Evolutionary conservation across 2,888 invertebrate species (phyloP), one percentile per base, ranked within the genome.

Genomic region (Pristionchus entomophagus): DNA sequence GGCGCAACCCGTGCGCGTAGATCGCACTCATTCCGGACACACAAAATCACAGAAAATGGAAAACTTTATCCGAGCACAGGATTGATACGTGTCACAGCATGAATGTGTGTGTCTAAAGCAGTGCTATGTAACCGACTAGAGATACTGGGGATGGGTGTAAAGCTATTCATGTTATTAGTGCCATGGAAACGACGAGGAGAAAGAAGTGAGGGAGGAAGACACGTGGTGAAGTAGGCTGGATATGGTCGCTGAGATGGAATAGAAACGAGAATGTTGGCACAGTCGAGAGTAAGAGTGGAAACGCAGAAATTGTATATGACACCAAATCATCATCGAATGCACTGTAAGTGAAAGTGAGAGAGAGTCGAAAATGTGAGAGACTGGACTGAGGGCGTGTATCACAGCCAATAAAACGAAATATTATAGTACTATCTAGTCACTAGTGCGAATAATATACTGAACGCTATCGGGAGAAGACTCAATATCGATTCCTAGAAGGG

Each of bases 41-140:
- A 69, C 35, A n/a, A n/a, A n/a, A 65, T 32, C 65, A 65, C 35
- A 26, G 41, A 45, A 45, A 45, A 45, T 45, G 45, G 65, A 73
- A 73, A 73, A 32, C 78, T 80, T 80, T 80, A 80, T 80, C 78
- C 78, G 51, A 80, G 32, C 49, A 80, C 78, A 80, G 49, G 41
- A 49, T 26, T 45, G 41, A 73, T 73, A 45, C 73, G 73, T 73
- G 73, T 45, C 73, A 73, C 6, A 3, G 69, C 45, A 35, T n/a
- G 38, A 38, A 69, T 41, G 41, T 45, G 51, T 32, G 51, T 26
- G 78, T 19, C 29, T 80, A 51, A 51, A 51, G 32, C 32, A 32
- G 17, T 10, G 78, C 26, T 29, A 22, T 14, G 17, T 51, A 80
- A 80, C 41, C 78, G 78, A 80, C 51, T 80, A 80, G 78, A 51